These are phyloP conservation scores for Cheracebus regulus DNA, from an alignment of 2,797 vertebrate genomes.

Conservation along the genomic window DNA sequence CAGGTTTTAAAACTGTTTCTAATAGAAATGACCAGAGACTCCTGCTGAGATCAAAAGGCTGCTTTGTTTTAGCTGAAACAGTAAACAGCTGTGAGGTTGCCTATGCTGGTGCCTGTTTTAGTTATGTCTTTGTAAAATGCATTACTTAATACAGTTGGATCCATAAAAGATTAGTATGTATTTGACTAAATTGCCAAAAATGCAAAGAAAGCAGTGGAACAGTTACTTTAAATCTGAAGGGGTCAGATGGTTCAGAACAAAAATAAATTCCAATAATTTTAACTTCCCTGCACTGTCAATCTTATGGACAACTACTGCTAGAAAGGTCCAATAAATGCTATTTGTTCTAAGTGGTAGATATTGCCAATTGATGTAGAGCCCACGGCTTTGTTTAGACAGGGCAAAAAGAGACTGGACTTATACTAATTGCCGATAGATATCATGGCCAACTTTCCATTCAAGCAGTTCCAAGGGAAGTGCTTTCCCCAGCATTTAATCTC, in stretches of 20 bases:
- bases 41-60: conserved; percentile 69
- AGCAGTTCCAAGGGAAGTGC: conserved; percentile 75
- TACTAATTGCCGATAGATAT: conserved; percentile 76
- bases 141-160: conserved; percentile 73
- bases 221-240: conserved; percentile 34
- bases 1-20: conserved; percentile 73
- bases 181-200: conserved; percentile 77
- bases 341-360: conserved; percentile 77
- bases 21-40: conserved; percentile 55
- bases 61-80: conserved; percentile 72
- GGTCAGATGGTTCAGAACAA: conserved; percentile 60
- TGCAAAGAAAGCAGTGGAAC: conserved; percentile 50
- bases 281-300: conserved; percentile 63
- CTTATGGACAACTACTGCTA: conserved; percentile 62
- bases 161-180: conserved; percentile 54
- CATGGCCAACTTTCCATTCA: conserved; percentile 77
- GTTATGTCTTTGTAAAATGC: conserved; percentile 76
- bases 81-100: conserved; percentile 76
- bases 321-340: conserved; percentile 67
- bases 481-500: conserved; percentile 80
- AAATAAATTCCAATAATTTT: conserved; percentile 75
- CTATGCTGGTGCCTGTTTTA: conserved; percentile 63
- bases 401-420: conserved; percentile 72
- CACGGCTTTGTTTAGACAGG: conserved; percentile 76
- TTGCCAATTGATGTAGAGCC: conserved; percentile 76